Base-by-base conservation (phyloP, 1,140 invertebrate species). In the Trachelipus rathkii region DNA sequence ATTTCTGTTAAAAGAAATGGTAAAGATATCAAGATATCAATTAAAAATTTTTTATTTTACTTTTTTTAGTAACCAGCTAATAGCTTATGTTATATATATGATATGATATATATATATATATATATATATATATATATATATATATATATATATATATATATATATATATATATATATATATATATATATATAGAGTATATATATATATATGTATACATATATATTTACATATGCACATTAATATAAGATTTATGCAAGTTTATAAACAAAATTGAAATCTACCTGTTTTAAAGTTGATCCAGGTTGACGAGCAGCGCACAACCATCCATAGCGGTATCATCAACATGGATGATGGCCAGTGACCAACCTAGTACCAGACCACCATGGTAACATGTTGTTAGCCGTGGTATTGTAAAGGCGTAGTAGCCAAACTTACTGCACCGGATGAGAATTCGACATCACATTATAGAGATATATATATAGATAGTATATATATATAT, bases 281-380 rank as follows among this genome's bases (percentile, higher is more conserved):
- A 91, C 90, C 86, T 90, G 87, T 84, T 85, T 87, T 19, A 87
- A 87, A 23, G 87, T 87, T 44, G 90, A 89, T 0, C 45, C 60
- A 19, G 88, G 86, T 0, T 89, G 89, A 74, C 86, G 85, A 13
- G 84, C 79, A 0, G 91, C 79, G 78, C 89, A 73, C 89, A 87
- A 90, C 84, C 3, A 89, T 90, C 21, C 89, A 86, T 5, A 89
- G 82, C 0, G 91, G 91, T 81, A 92, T 91, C 89, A 92, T 90
- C 44, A 91, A 85, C 15, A 92, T 90, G 10, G 91, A 91, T 45
- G 90, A 90, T 66, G 86, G 11, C 91, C 90, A 23, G 93, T 85
- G 6, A 87, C n/a, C 91, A 92, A 66, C 92, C 92, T 7, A 92
- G 83, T 73, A 88, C 87, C 90, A 0, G 91, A 91, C n/a, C 91